Base-by-base conservation (phyloP, 2,797 vertebrate species). In the Hylomyscus alleni region DNA sequence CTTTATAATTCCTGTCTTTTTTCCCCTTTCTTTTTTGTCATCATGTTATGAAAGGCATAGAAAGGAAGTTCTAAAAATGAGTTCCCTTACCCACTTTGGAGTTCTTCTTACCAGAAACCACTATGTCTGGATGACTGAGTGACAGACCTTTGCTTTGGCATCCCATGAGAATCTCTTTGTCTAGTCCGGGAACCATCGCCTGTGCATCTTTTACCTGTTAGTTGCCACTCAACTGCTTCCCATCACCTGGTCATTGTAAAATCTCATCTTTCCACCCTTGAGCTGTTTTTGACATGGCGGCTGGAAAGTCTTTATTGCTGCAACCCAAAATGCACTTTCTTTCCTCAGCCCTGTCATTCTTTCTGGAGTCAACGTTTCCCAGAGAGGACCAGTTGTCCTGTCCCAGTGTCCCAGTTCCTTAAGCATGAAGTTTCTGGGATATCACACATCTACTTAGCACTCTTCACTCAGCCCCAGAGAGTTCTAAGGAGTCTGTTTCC, bases 51-150 rank as follows among this genome's bases (percentile, higher is more conserved):
- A 52, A 94, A 85, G 52, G 26, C 50, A 14, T 58, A 75, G 60
- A 52, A 94, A 67, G 47, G 17, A 83, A 73, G 40, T 85, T 86
- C 91, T 50, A 50, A 82, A 84, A 77, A n/a, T 52, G 56, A 93
- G 47, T 13, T 34, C 60, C 4, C 24, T n/a, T 86, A 37, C 29
- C 13, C n/a, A 12, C 26, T 44, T 81, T 14, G 24, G 88, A 62
- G 34, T 72, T 52, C 37, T 89, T 84, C 26, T 52, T 95, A 56
- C 31, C 19, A 82, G 91, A 89, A 31, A 0, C 52, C 62, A 26
- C 52, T n/a, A 10, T 40, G 22, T 19, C 31, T 37, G 34, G 80
- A 58, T 14, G 44, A 17, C 3, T 10, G 14, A 22, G 11, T 58
- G 29, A 22, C 72, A 37, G 37, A 75, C 78, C 67, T 75, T 88